Percentiles rank a stretch among this genome's conserved stretches.
Evolutionary conservation across 2,888 invertebrate species (phyloP).

Genomic region (Suillia variegata): DNA sequence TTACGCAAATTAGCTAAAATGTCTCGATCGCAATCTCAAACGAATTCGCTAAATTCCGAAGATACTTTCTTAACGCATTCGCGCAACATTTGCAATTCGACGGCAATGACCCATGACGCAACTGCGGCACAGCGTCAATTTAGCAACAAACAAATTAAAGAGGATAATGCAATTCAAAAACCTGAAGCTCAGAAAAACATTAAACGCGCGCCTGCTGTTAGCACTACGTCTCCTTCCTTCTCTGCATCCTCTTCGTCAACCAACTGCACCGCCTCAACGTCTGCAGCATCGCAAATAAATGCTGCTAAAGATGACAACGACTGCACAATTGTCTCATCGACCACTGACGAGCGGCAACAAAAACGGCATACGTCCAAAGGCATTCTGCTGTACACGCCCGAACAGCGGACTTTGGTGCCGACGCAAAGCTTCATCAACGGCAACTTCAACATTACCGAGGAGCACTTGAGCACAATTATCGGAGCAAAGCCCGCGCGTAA

Average conservation of each 20-base stretch:
- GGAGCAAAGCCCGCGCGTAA: slow-evolving; percentile 43
- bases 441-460: slow-evolving; percentile 44
- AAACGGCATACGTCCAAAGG: slow-evolving; percentile 24
- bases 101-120: slow-evolving; percentile 36
- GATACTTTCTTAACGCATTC: slow-evolving; percentile 33
- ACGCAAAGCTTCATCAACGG: slow-evolving; percentile 20
- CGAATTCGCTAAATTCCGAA: slow-evolving; percentile 14
- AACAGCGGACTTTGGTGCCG: slow-evolving; percentile 8
- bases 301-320: slow-evolving; percentile 38
- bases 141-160: background rate
- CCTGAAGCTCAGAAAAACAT: background rate
- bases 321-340: slow-evolving; percentile 47
- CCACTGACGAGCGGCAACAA: slow-evolving; percentile 31
- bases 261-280: background rate
- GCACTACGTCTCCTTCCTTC: background rate
- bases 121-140: slow-evolving; percentile 18
- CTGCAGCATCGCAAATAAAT: too few relatives aligned
- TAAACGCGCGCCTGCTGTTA: background rate
- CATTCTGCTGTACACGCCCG: slow-evolving; percentile 43
- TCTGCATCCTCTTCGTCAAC: background rate
- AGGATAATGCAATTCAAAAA: background rate
- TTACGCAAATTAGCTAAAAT: background rate
- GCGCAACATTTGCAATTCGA: slow-evolving; percentile 46
- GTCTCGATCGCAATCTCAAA: background rate
- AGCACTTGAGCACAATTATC: slow-evolving; percentile 39